Evolutionary conservation across 1,140 invertebrate genomes (phyloP).

Genomic region (Samia ricini): DNA sequence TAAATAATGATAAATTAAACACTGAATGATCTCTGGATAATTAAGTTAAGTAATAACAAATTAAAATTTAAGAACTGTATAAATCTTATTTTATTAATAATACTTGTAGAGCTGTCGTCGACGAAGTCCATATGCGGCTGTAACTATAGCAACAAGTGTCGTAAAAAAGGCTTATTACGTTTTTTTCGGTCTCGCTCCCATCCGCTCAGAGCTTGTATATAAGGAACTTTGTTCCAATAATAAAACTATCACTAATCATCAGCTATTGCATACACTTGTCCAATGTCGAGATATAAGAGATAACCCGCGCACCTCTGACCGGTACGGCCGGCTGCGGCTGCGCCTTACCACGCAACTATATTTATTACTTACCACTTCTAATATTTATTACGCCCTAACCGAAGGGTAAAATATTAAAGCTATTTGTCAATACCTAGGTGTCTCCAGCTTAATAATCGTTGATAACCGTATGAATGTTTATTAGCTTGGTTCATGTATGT

Average conservation of each 20-base stretch:
- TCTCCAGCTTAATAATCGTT: conserved; percentile 8
- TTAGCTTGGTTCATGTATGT: background rate
- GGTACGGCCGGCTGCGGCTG: background rate
- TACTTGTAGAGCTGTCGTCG: no score
- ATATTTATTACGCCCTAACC: background rate
- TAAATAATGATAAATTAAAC: no score
- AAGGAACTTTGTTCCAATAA: background rate
- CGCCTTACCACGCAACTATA: background rate
- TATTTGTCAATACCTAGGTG: conserved; percentile 4
- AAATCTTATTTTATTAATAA: no score
- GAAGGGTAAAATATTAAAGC: conserved; percentile 7
- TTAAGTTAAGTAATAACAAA: no score
- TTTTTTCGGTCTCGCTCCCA: no score
- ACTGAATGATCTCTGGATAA: no score
- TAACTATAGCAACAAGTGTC: no score
- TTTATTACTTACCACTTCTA: background rate
- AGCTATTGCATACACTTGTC: conserved; percentile 10
- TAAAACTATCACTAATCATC: background rate
- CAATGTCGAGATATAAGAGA: conserved; percentile 17
- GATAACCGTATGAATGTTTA: conserved; percentile 1
- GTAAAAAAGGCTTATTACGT: no score
- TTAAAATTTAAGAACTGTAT: no score
- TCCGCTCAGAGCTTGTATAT: no score
- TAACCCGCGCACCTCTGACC: conserved; percentile 21
- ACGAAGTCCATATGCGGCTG: no score